These are phyloP conservation scores for Macrobrachium nipponense DNA, from an alignment of 1,140 invertebrate species.

Conservation along the genomic window DNA sequence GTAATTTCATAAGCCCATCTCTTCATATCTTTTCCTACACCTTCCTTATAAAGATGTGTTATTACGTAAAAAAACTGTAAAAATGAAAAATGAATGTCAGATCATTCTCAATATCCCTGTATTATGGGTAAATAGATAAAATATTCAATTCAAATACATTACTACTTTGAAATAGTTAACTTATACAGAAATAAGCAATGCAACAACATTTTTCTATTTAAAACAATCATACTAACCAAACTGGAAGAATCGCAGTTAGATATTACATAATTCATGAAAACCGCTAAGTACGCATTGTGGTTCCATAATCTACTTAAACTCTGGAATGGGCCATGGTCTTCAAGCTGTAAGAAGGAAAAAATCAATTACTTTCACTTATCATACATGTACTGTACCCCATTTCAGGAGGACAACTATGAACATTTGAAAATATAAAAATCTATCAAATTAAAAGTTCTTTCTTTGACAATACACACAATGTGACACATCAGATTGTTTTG, in stretches of 20 bases:
- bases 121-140: too few species aligned
- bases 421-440: too few species aligned
- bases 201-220: neutral
- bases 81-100: slow-evolving; percentile 62
- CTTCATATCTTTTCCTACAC: slow-evolving; percentile 87
- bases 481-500: too few species aligned
- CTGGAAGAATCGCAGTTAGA: slow-evolving; percentile 87
- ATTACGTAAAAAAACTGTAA: slow-evolving; percentile 89
- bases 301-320: slow-evolving; percentile 78
- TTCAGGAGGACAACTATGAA: neutral
- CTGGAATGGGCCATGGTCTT: slow-evolving; percentile 85
- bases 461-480: too few species aligned
- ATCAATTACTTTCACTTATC: slow-evolving; percentile 58
- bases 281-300: slow-evolving; percentile 84
- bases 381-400: slow-evolving; percentile 44
- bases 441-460: too few species aligned
- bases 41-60: slow-evolving; percentile 86
- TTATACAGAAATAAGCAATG: neutral
- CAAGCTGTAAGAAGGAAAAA: slow-evolving; percentile 70
- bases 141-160: too few species aligned
- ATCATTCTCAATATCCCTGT: neutral
- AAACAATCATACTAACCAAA: slow-evolving; percentile 71
- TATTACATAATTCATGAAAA: slow-evolving; percentile 90
- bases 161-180: too few species aligned
- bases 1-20: slow-evolving; percentile 99